Evolutionary conservation across 2,113 vertebrate genomes (phyloP).

Genomic region (Melospiza georgiana): DNA sequence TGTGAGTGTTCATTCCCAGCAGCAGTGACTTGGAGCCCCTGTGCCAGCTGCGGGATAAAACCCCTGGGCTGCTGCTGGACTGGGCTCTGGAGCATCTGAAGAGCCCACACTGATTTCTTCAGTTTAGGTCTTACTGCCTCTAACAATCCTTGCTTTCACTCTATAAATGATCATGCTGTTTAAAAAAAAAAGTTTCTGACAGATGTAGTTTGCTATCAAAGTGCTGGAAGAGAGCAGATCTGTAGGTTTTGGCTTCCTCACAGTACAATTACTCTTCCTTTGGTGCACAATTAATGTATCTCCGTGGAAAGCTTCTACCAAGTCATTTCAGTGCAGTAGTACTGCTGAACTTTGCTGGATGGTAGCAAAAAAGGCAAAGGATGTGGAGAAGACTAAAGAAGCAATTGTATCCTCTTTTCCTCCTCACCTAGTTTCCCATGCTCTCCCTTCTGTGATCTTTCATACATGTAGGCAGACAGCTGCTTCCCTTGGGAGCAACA

Average conservation of each 20-base stretch:
- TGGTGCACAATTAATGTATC: background rate
- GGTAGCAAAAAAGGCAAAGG: background rate
- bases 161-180: background rate
- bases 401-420: background rate
- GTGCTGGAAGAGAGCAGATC: background rate
- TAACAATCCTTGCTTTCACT: background rate
- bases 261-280: background rate
- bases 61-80: background rate
- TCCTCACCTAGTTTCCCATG: background rate
- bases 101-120: background rate
- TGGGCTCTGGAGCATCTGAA: background rate
- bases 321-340: background rate
- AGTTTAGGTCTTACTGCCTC: background rate
- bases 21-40: background rate
- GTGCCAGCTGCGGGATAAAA: background rate
- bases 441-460: background rate
- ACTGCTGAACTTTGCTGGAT: background rate
- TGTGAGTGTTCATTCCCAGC: background rate
- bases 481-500: background rate
- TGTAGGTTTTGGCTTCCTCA: slow-evolving; percentile 4
- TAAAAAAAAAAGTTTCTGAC: background rate
- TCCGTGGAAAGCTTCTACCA: background rate
- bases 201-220: slow-evolving; percentile 19
- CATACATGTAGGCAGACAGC: background rate
- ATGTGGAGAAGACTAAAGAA: background rate